Conservation (phyloP, 1,140 invertebrate genomes). For the Lycorma delicatula region DNA sequence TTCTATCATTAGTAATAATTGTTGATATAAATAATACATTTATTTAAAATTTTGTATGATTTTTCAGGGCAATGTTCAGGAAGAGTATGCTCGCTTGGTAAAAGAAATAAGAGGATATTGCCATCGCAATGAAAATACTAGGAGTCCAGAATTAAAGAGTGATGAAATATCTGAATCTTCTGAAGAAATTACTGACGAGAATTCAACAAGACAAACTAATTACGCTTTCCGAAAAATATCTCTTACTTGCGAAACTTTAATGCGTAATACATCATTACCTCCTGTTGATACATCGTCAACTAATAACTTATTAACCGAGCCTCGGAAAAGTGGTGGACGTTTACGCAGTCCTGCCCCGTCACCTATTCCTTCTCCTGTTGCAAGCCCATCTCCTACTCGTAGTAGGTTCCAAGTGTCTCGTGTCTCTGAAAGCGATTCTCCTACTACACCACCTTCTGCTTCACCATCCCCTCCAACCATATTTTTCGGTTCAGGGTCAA, state of each 20-base stretch:
- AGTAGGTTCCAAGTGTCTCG: conserved; percentile 49
- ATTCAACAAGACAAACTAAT: conserved; percentile 19
- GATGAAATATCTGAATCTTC: conserved; percentile 17
- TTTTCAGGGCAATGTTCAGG: conserved; percentile 33
- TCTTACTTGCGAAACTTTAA: conserved; percentile 42
- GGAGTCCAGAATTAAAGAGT: conserved; percentile 33
- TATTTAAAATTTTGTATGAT: neutral
- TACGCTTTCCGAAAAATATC: conserved; percentile 52
- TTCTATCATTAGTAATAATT: too few relatives aligned
- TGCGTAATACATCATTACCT: conserved; percentile 34
- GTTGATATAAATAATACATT: too few relatives aligned
- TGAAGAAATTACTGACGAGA: conserved; percentile 12
- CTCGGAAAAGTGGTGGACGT: conserved; percentile 37
- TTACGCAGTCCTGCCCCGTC: conserved; percentile 57
- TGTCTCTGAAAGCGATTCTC: conserved; percentile 40
- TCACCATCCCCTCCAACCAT: conserved; percentile 18
- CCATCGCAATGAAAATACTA: conserved; percentile 39
- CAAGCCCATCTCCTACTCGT: conserved; percentile 47
- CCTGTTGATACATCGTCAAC: conserved; percentile 10
- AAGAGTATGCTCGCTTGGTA: conserved; percentile 43
- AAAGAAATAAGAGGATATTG: conserved; percentile 44
- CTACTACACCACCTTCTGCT: conserved; percentile 17
- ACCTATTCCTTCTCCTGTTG: conserved; percentile 56
- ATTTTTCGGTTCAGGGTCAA: conserved; percentile 13
- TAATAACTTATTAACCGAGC: conserved; percentile 22